Evolutionary conservation across 2,113 vertebrate genomes (phyloP).

Genomic region (Cyphomyrus plagiostoma): DNA sequence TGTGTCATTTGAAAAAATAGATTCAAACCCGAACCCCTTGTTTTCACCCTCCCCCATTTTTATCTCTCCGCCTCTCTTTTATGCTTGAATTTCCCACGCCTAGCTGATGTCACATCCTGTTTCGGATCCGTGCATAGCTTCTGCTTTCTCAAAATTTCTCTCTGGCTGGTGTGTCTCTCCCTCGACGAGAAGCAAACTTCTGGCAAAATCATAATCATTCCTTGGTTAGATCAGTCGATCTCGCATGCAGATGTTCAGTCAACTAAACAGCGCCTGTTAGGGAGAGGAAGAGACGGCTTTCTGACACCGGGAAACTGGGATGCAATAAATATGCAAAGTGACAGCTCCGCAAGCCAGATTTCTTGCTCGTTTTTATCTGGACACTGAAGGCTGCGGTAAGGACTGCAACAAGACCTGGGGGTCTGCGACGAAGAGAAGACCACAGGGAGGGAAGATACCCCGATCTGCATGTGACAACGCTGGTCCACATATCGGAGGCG

Average conservation of each 20-base stretch:
- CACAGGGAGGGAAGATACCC: constrained; percentile 20
- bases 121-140: constrained; percentile 45
- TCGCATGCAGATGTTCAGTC: constrained; percentile 39
- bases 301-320: constrained; percentile 47
- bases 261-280: constrained; percentile 42
- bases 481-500: constrained; percentile 49
- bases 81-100: constrained; percentile 69
- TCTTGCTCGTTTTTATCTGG: constrained; percentile 57
- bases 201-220: constrained; percentile 55
- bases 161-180: constrained; percentile 35
- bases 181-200: constrained; percentile 60
- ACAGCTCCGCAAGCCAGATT: constrained; percentile 57
- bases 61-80: constrained; percentile 9
- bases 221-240: constrained; percentile 43
- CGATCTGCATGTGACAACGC: constrained; percentile 54
- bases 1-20: constrained; percentile 1
- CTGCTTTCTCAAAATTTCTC: constrained; percentile 48
- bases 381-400: constrained; percentile 52
- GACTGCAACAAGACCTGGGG: constrained; percentile 29
- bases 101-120: constrained; percentile 74
- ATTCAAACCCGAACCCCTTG: not conserved
- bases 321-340: constrained; percentile 70
- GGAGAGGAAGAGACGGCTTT: constrained; percentile 31
- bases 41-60: not conserved
- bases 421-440: constrained; percentile 27